A percentile compares a stretch with the other conserved stretches of the same genome.
Evolutionary conservation across 1,140 invertebrate species (phyloP).

Genomic region (Drosophila aff.): DNA sequence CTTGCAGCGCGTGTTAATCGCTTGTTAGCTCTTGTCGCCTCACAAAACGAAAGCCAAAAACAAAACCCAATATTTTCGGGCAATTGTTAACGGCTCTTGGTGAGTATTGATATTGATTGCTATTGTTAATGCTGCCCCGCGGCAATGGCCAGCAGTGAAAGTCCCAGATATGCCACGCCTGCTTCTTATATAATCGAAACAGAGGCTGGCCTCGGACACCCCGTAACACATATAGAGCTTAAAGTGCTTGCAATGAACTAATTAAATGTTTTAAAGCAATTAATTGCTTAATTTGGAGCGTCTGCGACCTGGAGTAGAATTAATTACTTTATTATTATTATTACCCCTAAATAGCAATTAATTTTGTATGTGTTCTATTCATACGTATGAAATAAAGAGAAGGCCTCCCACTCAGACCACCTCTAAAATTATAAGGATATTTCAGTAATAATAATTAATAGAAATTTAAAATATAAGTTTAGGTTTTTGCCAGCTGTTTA

Average conservation of each 20-base stretch:
- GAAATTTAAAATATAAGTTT: background rate
- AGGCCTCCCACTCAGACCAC: background rate
- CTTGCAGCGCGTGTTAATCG: conserved; percentile 61
- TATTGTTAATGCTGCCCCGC: conserved; percentile 35
- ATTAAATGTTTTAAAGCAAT: conserved; percentile 11
- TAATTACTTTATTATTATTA: conserved; percentile 3
- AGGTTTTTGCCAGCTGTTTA: background rate
- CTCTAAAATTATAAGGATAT: background rate
- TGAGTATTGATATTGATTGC: conserved; percentile 56
- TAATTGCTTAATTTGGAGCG: conserved; percentile 6
- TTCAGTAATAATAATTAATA: background rate
- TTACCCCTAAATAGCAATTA: background rate
- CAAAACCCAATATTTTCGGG: conserved; percentile 44
- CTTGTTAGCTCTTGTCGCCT: conserved; percentile 71
- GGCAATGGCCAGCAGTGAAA: conserved; percentile 56
- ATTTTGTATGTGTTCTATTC: background rate
- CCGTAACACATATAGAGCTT: background rate
- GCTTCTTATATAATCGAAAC: conserved; percentile 37
- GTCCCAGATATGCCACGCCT: conserved; percentile 27
- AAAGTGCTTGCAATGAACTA: background rate
- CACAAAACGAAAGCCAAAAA: conserved; percentile 28
- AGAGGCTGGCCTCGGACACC: conserved; percentile 14
- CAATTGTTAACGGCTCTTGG: conserved; percentile 62
- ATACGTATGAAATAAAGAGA: background rate
- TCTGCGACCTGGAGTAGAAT: background rate